These are phyloP conservation scores for Drosophila obscura DNA, from an alignment of 1,140 invertebrate species.

Conservation along the genomic window DNA sequence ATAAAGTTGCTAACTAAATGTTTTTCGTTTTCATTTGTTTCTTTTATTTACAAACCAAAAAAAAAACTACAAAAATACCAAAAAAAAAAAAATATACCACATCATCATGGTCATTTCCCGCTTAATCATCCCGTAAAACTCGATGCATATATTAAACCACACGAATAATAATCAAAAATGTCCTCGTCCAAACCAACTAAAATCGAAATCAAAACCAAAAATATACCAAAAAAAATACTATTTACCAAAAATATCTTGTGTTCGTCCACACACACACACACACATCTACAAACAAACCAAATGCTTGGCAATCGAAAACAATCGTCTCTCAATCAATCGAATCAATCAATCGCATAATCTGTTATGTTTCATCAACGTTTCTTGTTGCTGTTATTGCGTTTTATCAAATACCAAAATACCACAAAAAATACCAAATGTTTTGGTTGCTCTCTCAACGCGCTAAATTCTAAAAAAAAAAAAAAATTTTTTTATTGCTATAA, in stretches of 20 bases:
- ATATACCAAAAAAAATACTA: constrained; percentile 30
- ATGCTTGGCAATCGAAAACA: constrained; percentile 70
- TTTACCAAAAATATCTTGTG: constrained; percentile 62
- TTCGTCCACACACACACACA: constrained; percentile 58
- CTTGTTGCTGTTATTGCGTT: constrained; percentile 75
- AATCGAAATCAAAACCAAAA: constrained; percentile 29
- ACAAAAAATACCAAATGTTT: constrained; percentile 30
- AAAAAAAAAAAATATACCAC: constrained; percentile 57
- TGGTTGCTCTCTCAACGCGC: constrained; percentile 64
- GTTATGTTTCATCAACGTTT: constrained; percentile 71
- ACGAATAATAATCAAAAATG: constrained; percentile 67
- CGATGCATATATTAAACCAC: constrained; percentile 52
- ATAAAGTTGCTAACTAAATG: constrained; percentile 84
- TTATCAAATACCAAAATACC: constrained; percentile 38
- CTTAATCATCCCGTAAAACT: constrained; percentile 78
- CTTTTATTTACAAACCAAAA: constrained; percentile 82
- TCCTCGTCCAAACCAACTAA: constrained; percentile 73
- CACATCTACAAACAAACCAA: constrained; percentile 34
- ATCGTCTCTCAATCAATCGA: constrained; percentile 42
- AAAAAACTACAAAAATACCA: constrained; percentile 43
- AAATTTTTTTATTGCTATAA: constrained; percentile 33
- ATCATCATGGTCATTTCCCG: constrained; percentile 83
- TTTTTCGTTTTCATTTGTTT: constrained; percentile 83
- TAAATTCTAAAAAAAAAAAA: constrained; percentile 31
- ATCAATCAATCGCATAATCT: constrained; percentile 59